These are phyloP conservation scores for Drosophila ananassae DNA, from an alignment of 1,140 invertebrate genomes.

Conservation along the genomic window DNA sequence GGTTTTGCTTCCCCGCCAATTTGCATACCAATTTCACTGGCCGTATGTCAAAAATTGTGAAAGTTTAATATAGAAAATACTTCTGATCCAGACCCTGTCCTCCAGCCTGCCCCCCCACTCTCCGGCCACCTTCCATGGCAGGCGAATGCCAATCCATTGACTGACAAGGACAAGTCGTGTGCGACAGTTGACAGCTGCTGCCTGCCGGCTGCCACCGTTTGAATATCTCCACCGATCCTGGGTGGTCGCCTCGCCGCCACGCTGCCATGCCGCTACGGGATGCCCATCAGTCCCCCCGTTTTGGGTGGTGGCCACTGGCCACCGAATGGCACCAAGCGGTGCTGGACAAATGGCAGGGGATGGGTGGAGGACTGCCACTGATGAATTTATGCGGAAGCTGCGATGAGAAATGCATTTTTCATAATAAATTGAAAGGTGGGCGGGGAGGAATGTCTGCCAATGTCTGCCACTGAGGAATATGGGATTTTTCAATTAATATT, in stretches of 20 bases:
- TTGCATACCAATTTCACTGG: constrained; percentile 75
- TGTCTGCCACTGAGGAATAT: constrained; percentile 27
- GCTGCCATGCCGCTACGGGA: constrained; percentile 32
- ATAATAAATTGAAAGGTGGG: constrained; percentile 68
- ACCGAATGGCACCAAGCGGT: constrained; percentile 35
- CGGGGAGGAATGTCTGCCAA: neutral
- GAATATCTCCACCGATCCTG: constrained; percentile 29
- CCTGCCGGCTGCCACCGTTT: constrained; percentile 70
- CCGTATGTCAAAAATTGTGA: constrained; percentile 78
- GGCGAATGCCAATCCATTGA: constrained; percentile 62
- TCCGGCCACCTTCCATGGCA: constrained; percentile 28
- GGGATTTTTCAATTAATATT: constrained; percentile 55
- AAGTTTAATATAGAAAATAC: constrained; percentile 81
- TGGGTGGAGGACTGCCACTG: constrained; percentile 66
- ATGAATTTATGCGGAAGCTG: constrained; percentile 75
- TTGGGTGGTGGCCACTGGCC: constrained; percentile 11
- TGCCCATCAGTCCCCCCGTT: constrained; percentile 12
- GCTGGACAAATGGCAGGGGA: constrained; percentile 73
- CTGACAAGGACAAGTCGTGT: constrained; percentile 80
- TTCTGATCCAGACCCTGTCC: constrained; percentile 32
- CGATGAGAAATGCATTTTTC: constrained; percentile 77
- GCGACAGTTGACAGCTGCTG: constrained; percentile 81
- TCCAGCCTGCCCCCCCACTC: neutral
- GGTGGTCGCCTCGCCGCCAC: constrained; percentile 22
- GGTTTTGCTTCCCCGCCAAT: constrained; percentile 39